Conservation (phyloP, 2,797 vertebrate species). For the Austrolebias charrua region DNA sequence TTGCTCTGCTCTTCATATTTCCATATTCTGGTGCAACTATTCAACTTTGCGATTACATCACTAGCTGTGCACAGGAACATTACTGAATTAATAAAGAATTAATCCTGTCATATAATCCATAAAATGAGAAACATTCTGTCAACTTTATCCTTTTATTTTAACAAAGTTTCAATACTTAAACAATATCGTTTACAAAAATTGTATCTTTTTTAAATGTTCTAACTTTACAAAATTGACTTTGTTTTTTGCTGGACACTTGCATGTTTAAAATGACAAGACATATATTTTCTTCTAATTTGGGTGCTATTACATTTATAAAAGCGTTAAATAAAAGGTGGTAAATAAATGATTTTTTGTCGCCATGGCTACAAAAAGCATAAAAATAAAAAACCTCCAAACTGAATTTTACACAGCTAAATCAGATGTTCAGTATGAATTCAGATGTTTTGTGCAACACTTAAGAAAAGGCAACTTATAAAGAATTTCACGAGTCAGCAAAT, state of each 20-base stretch:
- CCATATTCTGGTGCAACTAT: background rate
- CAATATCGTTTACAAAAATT: no score
- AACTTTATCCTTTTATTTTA: background rate
- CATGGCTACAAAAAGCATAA: no score
- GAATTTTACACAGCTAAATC: background rate
- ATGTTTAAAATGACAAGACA: background rate
- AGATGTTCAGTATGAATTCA: background rate
- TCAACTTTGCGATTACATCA: background rate
- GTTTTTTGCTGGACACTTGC: no score
- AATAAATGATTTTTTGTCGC: background rate
- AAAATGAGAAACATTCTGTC: background rate
- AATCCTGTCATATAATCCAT: background rate
- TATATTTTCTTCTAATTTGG: no score
- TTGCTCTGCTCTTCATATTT: slow-evolving; percentile 7
- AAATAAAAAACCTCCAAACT: no score
- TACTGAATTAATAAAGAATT: background rate
- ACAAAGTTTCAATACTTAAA: no score
- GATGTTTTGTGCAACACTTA: background rate
- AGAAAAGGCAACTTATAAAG: background rate
- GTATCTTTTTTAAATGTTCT: no score
- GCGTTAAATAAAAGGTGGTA: no score
- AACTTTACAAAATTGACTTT: no score
- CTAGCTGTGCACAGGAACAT: background rate
- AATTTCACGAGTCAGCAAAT: background rate
- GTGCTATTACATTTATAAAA: no score